A percentile compares a stretch with the other conserved stretches of the same genome.
These are phyloP conservation scores for Colistium nudipinnis DNA, from an alignment of 2,113 vertebrate genomes.

Conservation along the genomic window DNA sequence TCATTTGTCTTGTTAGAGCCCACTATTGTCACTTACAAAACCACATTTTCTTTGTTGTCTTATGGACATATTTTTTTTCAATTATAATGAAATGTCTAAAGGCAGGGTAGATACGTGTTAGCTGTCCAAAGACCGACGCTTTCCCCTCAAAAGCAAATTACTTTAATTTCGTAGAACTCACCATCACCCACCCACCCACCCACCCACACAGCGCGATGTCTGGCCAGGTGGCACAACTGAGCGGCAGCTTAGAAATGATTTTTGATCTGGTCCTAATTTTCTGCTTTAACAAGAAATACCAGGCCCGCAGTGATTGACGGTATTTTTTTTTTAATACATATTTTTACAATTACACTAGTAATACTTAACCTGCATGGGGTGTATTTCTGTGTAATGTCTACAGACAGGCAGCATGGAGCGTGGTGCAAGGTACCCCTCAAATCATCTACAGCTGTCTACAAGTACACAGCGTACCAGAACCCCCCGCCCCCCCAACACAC, in stretches of 20 bases:
- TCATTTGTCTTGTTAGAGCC: not conserved
- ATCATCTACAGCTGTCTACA: conserved; percentile 42
- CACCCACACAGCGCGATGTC: conserved; percentile 48
- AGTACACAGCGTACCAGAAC: conserved; percentile 30
- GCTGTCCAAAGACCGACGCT: not conserved
- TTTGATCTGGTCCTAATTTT: conserved; percentile 13
- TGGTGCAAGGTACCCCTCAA: conserved; percentile 40
- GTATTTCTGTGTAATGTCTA: not conserved
- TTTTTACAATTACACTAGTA: not conserved
- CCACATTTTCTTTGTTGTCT: not conserved
- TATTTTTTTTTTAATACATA: not conserved
- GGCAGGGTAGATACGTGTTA: not conserved
- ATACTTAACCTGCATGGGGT: not conserved
- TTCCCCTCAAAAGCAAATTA: conserved; percentile 22
- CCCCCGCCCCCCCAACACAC: conserved; percentile 12
- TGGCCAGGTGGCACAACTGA: conserved; percentile 38
- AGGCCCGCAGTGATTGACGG: not conserved
- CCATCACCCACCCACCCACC: conserved; percentile 27
- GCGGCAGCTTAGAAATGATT: conserved; percentile 22
- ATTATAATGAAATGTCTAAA: not conserved
- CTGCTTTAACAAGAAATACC: conserved; percentile 15
- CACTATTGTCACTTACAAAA: not conserved
- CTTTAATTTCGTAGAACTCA: conserved; percentile 30
- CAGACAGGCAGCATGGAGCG: conserved; percentile 21
- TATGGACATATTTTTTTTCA: too few relatives aligned